phyloP scores from a whole-genome alignment of 2,113 vertebrate species.

The Planiliza haematocheilus region DNA sequence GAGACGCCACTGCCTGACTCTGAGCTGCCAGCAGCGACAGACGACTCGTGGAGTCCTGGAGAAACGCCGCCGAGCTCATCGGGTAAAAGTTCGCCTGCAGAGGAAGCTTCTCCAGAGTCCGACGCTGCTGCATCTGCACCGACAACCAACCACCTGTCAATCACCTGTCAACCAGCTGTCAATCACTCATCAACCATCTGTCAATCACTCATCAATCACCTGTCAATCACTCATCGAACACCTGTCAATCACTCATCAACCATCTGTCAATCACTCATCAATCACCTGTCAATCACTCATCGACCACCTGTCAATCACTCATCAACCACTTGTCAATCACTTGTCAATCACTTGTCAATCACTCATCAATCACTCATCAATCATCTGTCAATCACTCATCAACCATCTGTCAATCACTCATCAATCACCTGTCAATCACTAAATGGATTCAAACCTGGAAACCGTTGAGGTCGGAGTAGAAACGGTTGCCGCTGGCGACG shows the following conservation, averaged over 20 bases:
- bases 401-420: not conserved
- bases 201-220: too few species aligned
- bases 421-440: too few species aligned
- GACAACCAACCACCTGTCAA: not conserved
- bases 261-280: too few species aligned
- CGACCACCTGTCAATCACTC: too few species aligned
- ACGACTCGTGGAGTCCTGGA: constrained; percentile 85
- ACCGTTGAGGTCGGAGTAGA: constrained; percentile 93
- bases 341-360: too few species aligned
- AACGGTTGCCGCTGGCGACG: constrained; percentile 87
- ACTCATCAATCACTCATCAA: too few species aligned
- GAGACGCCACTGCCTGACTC: constrained; percentile 88
- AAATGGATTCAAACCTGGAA: constrained; percentile 87
- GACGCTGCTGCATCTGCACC: constrained; percentile 90
- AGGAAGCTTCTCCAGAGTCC: constrained; percentile 88
- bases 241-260: too few species aligned
- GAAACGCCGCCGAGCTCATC: constrained; percentile 89
- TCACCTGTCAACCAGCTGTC: not conserved
- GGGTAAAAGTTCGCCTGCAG: constrained; percentile 96
- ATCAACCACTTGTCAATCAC: too few species aligned
- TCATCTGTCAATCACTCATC: too few species aligned
- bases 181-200: too few species aligned
- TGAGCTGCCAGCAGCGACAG: constrained; percentile 90
- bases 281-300: too few species aligned
- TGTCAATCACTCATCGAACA: too few species aligned